Conservation (phyloP, 2,113 vertebrate genomes). For the Bothrops jararaca region DNA sequence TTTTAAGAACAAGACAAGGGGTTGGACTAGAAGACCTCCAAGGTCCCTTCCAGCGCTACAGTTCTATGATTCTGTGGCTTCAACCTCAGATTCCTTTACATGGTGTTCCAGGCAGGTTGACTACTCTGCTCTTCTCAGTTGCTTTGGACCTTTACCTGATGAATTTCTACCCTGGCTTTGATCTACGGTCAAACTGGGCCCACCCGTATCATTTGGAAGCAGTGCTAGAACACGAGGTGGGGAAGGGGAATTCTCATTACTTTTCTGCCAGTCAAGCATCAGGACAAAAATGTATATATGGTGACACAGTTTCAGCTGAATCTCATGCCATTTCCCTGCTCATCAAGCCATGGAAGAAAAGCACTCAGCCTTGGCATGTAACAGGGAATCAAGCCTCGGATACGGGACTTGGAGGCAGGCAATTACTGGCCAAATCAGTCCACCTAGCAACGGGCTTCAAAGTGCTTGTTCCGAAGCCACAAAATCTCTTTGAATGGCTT, state of each 20-base stretch:
- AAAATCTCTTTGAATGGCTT: not conserved
- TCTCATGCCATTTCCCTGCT: no score
- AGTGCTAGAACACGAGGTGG: not conserved
- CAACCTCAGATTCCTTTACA: no score
- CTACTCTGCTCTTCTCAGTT: no score
- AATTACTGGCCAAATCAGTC: not conserved
- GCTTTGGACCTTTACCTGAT: not conserved
- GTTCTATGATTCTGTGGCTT: no score
- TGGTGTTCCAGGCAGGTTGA: no score
- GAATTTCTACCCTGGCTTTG: not conserved
- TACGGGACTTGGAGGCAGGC: not conserved
- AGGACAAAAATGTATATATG: not conserved
- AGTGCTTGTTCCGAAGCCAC: conserved; percentile 31
- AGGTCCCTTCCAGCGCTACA: no score
- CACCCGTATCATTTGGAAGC: no score
- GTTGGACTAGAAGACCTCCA: no score
- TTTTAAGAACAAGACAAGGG: no score
- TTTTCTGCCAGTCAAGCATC: accelerated
- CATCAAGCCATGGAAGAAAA: not conserved
- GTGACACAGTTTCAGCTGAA: not conserved
- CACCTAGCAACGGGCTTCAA: conserved; percentile 33
- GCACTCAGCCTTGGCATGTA: not conserved
- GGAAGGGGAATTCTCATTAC: not conserved
- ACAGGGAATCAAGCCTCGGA: not conserved
- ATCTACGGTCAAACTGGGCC: not conserved